These are phyloP conservation scores for Spodoptera littoralis DNA, from an alignment of 2,888 invertebrate species.

Conservation along the genomic window DNA sequence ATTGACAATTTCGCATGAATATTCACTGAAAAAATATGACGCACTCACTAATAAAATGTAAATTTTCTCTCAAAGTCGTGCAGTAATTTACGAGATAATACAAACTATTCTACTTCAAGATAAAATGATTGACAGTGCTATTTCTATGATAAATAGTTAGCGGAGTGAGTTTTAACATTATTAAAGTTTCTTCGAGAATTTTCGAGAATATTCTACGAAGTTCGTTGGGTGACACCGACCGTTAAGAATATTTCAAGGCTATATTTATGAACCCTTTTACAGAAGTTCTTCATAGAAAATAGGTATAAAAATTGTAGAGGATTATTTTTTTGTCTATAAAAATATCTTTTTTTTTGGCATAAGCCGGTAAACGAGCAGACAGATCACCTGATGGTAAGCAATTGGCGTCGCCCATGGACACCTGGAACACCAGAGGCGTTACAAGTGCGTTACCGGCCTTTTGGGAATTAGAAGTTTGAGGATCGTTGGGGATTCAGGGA, in stretches of 20 bases:
- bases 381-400: no score
- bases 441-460: no score
- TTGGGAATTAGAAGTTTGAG: no score
- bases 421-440: no score
- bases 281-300: slow-evolving; percentile 42
- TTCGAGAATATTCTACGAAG: slow-evolving; percentile 53
- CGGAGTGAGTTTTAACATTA: slow-evolving; percentile 57
- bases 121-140: slow-evolving; percentile 64
- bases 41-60: background rate
- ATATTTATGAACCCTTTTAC: slow-evolving; percentile 48
- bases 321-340: no score
- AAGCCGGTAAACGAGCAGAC: no score
- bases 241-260: slow-evolving; percentile 52
- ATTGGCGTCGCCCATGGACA: no score
- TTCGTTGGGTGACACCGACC: slow-evolving; percentile 34
- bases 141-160: slow-evolving; percentile 69
- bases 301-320: background rate
- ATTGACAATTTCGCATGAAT: background rate
- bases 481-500: no score
- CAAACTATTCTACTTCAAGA: slow-evolving; percentile 27
- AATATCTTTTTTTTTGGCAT: no score
- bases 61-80: slow-evolving; percentile 12
- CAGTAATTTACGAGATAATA: slow-evolving; percentile 25
- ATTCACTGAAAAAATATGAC: background rate
- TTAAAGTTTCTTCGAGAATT: slow-evolving; percentile 62